Conservation (phyloP, 2,113 vertebrate species). For the Myotis lucifugus region DNA sequence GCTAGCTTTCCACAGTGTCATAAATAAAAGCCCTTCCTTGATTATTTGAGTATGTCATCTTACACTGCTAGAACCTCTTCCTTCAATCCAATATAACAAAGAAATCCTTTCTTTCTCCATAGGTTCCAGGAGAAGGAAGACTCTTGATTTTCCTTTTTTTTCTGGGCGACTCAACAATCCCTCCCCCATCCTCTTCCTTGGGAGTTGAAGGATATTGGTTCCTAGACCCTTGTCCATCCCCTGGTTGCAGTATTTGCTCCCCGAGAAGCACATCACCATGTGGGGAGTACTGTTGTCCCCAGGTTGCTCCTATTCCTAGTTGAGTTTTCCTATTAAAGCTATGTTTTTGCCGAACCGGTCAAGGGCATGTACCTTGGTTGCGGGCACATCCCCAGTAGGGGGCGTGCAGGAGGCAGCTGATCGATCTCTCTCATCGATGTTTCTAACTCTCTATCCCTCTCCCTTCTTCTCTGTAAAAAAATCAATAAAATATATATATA, state of each 20-base stretch:
- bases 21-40: constrained; percentile 6
- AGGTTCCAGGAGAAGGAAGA: constrained; percentile 94
- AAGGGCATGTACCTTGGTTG: no score
- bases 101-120: constrained; percentile 48
- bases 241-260: neutral
- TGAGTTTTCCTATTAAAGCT: constrained; percentile 65
- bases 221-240: neutral
- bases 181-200: neutral
- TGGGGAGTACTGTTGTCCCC: neutral
- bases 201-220: neutral
- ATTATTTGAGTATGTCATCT: neutral
- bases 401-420: no score
- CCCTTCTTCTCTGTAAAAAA: no score
- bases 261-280: neutral
- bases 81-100: constrained; percentile 50
- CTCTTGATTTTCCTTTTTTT: constrained; percentile 83
- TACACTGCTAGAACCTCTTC: neutral
- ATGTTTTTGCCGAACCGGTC: no score
- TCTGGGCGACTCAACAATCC: neutral
- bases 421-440: no score
- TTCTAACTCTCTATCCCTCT: no score
- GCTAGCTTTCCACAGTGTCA: neutral
- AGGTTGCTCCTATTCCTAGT: neutral
- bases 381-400: no score
- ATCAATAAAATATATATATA: no score